These are phyloP conservation scores for Habroteleia sp. DNA, from an alignment of 2,888 invertebrate genomes.

Conservation along the genomic window DNA sequence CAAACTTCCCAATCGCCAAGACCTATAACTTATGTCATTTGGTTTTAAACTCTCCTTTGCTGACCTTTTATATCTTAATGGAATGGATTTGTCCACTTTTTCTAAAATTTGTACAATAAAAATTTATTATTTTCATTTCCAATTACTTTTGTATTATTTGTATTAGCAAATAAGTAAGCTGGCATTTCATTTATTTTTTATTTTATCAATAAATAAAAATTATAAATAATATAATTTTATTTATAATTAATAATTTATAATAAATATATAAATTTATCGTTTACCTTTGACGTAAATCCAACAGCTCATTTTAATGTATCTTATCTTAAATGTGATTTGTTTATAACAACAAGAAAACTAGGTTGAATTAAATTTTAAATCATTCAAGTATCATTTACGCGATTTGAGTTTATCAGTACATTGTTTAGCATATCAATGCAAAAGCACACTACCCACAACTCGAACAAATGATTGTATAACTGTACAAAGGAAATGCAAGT, in stretches of 20 bases:
- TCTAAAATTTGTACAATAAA: conserved; percentile 49
- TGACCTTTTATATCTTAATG: conserved; percentile 53
- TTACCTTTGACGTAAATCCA: neutral
- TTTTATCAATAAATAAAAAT: too few relatives aligned
- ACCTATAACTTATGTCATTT: conserved; percentile 78
- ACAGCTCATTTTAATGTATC: neutral
- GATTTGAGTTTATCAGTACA: conserved; percentile 30
- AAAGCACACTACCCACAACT: conserved; percentile 30
- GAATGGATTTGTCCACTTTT: conserved; percentile 51
- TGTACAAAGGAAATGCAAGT: conserved; percentile 52
- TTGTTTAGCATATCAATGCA: conserved; percentile 35
- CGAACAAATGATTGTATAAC: conserved; percentile 55
- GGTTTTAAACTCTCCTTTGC: conserved; percentile 74
- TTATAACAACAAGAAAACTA: too few relatives aligned
- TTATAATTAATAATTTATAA: too few relatives aligned
- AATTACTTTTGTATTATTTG: too few relatives aligned
- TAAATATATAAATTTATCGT: too few relatives aligned
- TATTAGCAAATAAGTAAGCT: too few relatives aligned
- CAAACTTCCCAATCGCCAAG: conserved; percentile 78
- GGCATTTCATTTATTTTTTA: too few relatives aligned
- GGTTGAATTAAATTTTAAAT: neutral
- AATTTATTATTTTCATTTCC: too few relatives aligned
- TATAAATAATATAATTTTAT: too few relatives aligned
- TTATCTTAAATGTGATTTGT: too few relatives aligned
- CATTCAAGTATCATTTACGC: neutral